Base-by-base conservation (phyloP, 2,888 invertebrate species). In the Phymatocera aterrima region DNA sequence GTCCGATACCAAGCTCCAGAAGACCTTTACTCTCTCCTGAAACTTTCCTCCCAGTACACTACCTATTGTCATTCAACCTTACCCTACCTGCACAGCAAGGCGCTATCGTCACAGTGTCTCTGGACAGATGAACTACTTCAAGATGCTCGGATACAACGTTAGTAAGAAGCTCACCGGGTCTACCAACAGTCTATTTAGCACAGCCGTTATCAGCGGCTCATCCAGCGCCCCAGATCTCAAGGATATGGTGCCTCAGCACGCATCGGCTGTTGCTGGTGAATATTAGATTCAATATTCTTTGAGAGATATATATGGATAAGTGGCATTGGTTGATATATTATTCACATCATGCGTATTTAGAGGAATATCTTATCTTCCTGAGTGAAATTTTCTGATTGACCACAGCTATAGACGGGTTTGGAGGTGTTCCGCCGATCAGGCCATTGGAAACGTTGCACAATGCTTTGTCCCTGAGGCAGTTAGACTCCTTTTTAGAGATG, bases 361-460 rank as follows among this genome's bases (percentile, higher is more conserved):
- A 21, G 48, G 34, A 75, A 61, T 65, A 72, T 64, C 79, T 48
- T 24, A 24, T 24, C 34, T 78, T 80, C n/a, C 68, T 81, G 46
- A 80, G 81, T 60, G 18, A 37, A 64, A 18, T 2, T 18, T 64
- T 34, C 10, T 37, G 10, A 48, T 70, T 74, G 68, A 28, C 82
- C 91, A 91, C 92, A 92, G 96, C 95, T 77, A 93, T 96, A 89
- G 96, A 96, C 91, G 97, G 96, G 43, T 96, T 96, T 91, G 97
- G 96, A 80, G 97, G 97, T 79, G 98, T 98, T 82, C 99, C 99
- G 34, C 96, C 98, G 1, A 97, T 99, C 85, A 95, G 99, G 43
- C 98, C 99, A 1, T 92, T 99, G 90, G 99, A 99, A 92, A 99
- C 99, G 3, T 92, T 99, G 80, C 99, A 99, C 93, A 99, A 99